Evolutionary conservation across 1,140 invertebrate genomes (phyloP), one percentile per base, ranked within the genome.

Genomic region (Caenorhabditis latens): DNA sequence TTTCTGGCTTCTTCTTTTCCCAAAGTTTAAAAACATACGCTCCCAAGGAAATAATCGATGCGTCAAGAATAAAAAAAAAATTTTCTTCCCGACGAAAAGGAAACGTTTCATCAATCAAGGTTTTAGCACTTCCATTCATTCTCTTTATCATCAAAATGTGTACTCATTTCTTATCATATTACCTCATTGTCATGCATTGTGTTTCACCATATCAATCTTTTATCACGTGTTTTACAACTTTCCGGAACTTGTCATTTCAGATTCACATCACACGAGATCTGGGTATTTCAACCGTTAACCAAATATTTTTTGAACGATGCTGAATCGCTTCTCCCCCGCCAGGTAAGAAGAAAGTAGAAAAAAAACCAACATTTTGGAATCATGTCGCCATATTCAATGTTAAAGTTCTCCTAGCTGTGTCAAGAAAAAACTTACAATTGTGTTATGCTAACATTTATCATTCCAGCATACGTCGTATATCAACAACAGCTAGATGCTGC

Each of bases 401-500:
- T 32, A 32, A 32, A 32, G 32, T 32, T 32, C 32, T 32, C 32
- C 32, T 0, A 32, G 32, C 2, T 32, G 32, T 32, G 32, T 32
- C 32, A 32, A 32, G 32, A 32, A 32, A 2, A 32, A 2, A 32
- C 32, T 32, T 32, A 32, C 32, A 32, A 32, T 32, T 32, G 32
- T 21, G n/a, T 11, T 79, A 21, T 79, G 21, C n/a, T 21, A 79
- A n/a, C 13, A 79, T 9, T 53, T 83, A 48, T 5, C 5, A n/a
- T 85, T 85, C 13, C 67, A 86, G 85, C 53, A 43, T 79, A 32
- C 85, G 85, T 9, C 61, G 75, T 16, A 9, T 86, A 16, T 65
- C 85, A 11, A 79, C 79, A 32, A 53, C 86, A 46, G 40, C 79
- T 13, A 32, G n/a, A 57, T 40, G 24, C 14, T 48, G 40, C 13